Conservation (phyloP, 1,140 invertebrate genomes). For the Uloborus diversus region DNA sequence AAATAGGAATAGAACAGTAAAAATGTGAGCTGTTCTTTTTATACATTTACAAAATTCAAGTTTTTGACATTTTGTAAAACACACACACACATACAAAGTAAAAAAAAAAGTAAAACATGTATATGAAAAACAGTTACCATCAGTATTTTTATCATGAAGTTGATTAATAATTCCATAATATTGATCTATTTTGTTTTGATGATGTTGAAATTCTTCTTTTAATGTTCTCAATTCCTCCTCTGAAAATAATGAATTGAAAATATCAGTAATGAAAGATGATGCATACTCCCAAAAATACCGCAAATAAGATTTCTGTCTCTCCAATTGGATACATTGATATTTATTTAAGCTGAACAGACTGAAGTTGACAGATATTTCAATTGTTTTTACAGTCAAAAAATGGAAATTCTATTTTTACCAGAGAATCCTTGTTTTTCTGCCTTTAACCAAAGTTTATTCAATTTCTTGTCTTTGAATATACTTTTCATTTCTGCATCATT, state of each 20-base stretch:
- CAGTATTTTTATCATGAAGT: conserved; percentile 63
- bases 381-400: not conserved
- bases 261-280: not conserved
- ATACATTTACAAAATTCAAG: too few relatives aligned
- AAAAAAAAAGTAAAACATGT: too few relatives aligned
- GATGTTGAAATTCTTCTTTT: conserved; percentile 89
- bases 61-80: too few relatives aligned
- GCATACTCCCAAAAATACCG: too few relatives aligned
- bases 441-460: conserved; percentile 90
- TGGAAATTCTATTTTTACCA: conserved; percentile 63
- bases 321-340: not conserved
- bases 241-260: conserved; percentile 58
- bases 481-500: conserved; percentile 70
- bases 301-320: too few relatives aligned
- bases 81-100: too few relatives aligned
- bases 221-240: conserved; percentile 82
- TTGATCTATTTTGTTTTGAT: conserved; percentile 92
- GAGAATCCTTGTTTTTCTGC: conserved; percentile 86
- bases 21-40: too few relatives aligned
- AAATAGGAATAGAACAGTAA: too few relatives aligned
- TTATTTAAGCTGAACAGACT: not conserved
- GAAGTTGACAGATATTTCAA: not conserved
- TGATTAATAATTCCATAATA: conserved; percentile 82
- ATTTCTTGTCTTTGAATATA: conserved; percentile 87
- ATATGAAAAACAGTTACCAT: conserved; percentile 43